A percentile compares a stretch with the other conserved stretches of the same genome.
These are phyloP conservation scores for Subacronicta megacephala DNA, from an alignment of 2,888 invertebrate species.

Conservation along the genomic window DNA sequence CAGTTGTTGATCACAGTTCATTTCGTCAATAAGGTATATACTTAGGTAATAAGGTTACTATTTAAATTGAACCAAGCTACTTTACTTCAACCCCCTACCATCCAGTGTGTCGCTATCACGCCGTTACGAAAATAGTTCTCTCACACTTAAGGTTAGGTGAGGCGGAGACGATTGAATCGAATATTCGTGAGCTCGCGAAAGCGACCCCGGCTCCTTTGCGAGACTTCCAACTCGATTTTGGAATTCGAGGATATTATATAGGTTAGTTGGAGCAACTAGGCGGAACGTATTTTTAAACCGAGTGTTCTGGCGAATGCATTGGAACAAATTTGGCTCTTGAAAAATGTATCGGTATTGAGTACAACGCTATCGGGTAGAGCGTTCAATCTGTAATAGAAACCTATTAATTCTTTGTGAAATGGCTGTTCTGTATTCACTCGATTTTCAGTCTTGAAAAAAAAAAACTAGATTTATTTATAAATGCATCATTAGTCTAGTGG, in stretches of 20 bases:
- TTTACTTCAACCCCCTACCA: conserved; percentile 42
- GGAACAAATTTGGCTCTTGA: conserved; percentile 14
- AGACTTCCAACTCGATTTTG: conserved; percentile 67
- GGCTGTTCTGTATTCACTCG: too few species aligned
- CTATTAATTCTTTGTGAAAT: too few species aligned
- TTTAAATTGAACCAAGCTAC: conserved; percentile 42
- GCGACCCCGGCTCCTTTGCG: conserved; percentile 61
- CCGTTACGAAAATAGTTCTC: conserved; percentile 79
- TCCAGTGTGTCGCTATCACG: conserved; percentile 66
- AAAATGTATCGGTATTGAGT: conserved; percentile 18
- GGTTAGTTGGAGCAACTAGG: conserved; percentile 41
- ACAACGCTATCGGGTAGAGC: not conserved
- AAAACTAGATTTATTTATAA: too few species aligned
- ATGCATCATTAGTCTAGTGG: too few species aligned
- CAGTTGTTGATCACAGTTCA: not conserved
- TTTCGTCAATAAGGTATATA: conserved; percentile 18
- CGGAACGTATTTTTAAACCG: conserved; percentile 53
- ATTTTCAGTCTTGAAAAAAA: too few species aligned
- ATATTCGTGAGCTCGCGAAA: conserved; percentile 72
- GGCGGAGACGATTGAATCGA: conserved; percentile 77
- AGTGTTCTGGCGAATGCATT: conserved; percentile 28
- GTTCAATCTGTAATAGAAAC: conserved; percentile 10
- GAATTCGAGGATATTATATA: conserved; percentile 57
- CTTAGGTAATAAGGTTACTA: too few species aligned
- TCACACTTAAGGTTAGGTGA: conserved; percentile 70